phyloP scores from a whole-genome alignment of 2,113 vertebrate species.

The Ploceus nigricollis region DNA sequence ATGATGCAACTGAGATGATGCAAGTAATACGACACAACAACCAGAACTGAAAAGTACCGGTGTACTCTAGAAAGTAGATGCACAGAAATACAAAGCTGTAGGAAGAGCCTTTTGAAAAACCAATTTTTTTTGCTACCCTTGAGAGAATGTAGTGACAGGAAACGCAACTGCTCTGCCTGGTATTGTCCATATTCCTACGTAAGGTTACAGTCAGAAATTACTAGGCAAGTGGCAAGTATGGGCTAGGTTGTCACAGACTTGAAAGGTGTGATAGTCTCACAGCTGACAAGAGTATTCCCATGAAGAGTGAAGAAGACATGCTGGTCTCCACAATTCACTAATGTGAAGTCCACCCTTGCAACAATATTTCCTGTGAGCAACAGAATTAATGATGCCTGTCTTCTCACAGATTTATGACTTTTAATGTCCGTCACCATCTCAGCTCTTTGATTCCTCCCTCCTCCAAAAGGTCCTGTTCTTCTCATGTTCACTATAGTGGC shows the following conservation, averaged over 20 bases:
- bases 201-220: background rate
- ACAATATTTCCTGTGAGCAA: background rate
- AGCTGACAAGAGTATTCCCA: background rate
- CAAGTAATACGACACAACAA: background rate
- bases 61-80: background rate
- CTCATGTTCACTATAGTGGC: fast-evolving
- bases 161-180: background rate
- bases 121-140: background rate
- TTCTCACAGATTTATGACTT: background rate
- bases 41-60: background rate
- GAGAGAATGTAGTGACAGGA: background rate
- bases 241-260: background rate
- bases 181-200: background rate
- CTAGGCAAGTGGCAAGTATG: background rate
- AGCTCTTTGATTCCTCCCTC: background rate
- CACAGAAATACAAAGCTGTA: background rate
- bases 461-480: background rate
- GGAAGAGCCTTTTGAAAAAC: background rate
- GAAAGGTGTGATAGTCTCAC: background rate
- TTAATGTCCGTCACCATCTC: background rate
- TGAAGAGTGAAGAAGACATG: background rate
- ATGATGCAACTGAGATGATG: background rate
- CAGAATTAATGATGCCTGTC: background rate
- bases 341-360: background rate
- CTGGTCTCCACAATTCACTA: background rate